Conservation (phyloP, 2,797 vertebrate species). For the Acrossocheilus wenchowensis region DNA sequence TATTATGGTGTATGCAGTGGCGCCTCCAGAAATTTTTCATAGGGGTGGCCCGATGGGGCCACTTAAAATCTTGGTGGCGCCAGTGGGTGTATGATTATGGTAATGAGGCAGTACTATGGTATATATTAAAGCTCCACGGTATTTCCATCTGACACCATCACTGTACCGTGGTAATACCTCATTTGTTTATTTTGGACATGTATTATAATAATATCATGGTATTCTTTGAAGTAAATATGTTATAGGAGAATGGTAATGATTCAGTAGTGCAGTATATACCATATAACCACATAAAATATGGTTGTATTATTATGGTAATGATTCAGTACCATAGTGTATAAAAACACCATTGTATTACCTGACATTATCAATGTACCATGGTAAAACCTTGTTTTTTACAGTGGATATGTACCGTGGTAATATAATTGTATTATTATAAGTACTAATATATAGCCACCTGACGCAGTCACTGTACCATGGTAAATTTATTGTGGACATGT, state of each 20-base stretch:
- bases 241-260: too few species aligned
- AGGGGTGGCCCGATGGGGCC: too few species aligned
- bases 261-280: too few species aligned
- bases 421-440: neutral
- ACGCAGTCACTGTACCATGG: neutral
- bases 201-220: neutral
- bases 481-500: neutral
- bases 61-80: too few species aligned
- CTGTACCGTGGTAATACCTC: neutral
- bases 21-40: too few species aligned
- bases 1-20: neutral
- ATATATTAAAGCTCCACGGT: neutral
- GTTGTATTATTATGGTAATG: neutral
- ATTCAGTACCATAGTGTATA: neutral
- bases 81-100: neutral
- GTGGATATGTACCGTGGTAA: neutral
- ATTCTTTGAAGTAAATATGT: too few species aligned
- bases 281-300: too few species aligned
- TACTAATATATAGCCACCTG: neutral
- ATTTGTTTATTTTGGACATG: too few species aligned
- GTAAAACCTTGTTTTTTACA: too few species aligned
- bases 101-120: neutral
- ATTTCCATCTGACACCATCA: neutral
- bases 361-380: neutral
- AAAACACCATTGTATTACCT: neutral